Evolutionary conservation across 2,888 invertebrate genomes (phyloP), one percentile per base, ranked within the genome.

Genomic region (Ornithoptera priamus): DNA sequence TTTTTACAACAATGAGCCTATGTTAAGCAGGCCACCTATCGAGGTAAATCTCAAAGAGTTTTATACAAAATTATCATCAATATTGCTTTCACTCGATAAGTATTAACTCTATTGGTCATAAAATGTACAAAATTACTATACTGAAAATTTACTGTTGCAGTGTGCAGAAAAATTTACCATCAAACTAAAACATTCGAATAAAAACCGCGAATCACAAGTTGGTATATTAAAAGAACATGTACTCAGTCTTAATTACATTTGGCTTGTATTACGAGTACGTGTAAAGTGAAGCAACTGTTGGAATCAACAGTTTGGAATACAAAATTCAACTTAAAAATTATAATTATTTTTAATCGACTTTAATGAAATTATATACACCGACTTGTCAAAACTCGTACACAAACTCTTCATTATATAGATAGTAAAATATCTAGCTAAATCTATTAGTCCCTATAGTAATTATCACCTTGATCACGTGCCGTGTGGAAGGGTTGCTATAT

Each of bases 191-290:
- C 46, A 58, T 50, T 30, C 8, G 62, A 12, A 22, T 20, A 22
- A 53, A 53, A 53, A 24, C 22, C 22, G 22, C 57, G 46, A 15
- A 58, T 58, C 62, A 53, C 63, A 60, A 57, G 50, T 46, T 59
- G 20, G 58, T 24, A 18, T 70, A 53, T 63, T 67, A 50, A 68
- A 78, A 82, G 85, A 85, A 86, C 84, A 83, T 81, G 83, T 89
- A 86, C 85, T 92, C 92, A 92, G 92, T 92, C 92, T 92, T 91
- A 82, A 87, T 53, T 87, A 87, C 86, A 88, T 92, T 92, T 91
- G 92, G 91, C 91, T 89, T 89, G 85, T 88, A 86, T 84, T 46
- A 88, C 87, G 87, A 90, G 88, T 86, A 87, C 85, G 81, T 85
- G 77, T 77, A 79, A 80, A 79, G 77, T 75, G 63, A 68, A 67